phyloP scores from a whole-genome alignment of 2,888 invertebrate species.

The Erebia ligea region DNA sequence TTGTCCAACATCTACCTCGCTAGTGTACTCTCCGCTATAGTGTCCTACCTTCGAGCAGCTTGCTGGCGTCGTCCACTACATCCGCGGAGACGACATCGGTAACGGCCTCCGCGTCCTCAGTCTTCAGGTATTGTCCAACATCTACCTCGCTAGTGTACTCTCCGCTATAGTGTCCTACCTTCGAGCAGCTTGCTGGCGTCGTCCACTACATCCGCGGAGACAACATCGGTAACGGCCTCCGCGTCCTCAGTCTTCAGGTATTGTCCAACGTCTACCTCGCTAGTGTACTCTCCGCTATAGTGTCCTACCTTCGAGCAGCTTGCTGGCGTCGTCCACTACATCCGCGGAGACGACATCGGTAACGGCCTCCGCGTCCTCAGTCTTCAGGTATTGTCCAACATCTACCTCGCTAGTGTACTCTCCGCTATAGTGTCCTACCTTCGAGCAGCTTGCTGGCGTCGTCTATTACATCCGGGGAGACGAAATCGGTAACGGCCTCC shows the following conservation, averaged over 20 bases:
- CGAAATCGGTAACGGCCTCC: constrained; percentile 73
- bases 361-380: constrained; percentile 73
- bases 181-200: constrained; percentile 34
- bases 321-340: constrained; percentile 55
- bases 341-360: constrained; percentile 64
- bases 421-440: constrained; percentile 50
- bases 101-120: constrained; percentile 73
- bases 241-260: constrained; percentile 78
- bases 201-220: constrained; percentile 61
- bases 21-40: constrained; percentile 64
- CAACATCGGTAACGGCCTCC: constrained; percentile 73
- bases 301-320: background rate
- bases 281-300: constrained; percentile 64
- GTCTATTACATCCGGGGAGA: constrained; percentile 61
- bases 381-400: constrained; percentile 83
- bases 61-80: constrained; percentile 55
- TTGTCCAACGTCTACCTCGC: constrained; percentile 85
- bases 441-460: constrained; percentile 74
- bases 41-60: background rate
- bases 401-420: constrained; percentile 85
- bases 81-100: constrained; percentile 64
- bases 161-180: background rate
- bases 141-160: constrained; percentile 85
- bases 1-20: constrained; percentile 85
- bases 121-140: constrained; percentile 83